phyloP scores from a whole-genome alignment of 2,888 invertebrate species.

The Lasioglossum calceatum region DNA sequence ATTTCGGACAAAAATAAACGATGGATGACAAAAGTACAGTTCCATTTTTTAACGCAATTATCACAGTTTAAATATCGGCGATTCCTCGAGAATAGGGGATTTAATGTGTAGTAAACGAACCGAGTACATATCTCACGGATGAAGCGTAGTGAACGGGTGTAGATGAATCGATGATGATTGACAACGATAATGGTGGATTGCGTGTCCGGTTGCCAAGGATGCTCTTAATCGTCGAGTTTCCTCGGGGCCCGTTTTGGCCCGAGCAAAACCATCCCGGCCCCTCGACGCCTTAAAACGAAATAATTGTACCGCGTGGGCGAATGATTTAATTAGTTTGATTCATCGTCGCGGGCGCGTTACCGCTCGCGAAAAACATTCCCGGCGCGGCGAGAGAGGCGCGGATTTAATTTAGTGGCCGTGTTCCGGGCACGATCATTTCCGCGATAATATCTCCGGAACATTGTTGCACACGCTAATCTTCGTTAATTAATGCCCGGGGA shows the following conservation, averaged over 20 bases:
- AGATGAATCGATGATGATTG: background rate
- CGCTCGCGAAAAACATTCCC: conserved; percentile 34
- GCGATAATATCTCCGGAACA: conserved; percentile 44
- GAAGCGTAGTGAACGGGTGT: background rate
- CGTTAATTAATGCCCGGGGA: conserved; percentile 59
- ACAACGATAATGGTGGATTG: background rate
- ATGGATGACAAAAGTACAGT: no score
- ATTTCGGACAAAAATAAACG: no score
- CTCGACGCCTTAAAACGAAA: conserved; percentile 34
- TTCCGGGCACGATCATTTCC: conserved; percentile 44
- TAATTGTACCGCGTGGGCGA: conserved; percentile 53
- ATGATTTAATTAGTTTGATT: conserved; percentile 63
- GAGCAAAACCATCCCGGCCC: background rate
- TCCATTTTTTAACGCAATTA: no score
- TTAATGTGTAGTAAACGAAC: background rate
- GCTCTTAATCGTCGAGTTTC: conserved; percentile 2
- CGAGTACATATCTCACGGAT: background rate
- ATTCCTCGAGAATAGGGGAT: background rate
- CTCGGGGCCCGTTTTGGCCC: background rate
- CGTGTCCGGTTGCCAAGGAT: conserved; percentile 4
- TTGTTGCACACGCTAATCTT: conserved; percentile 50
- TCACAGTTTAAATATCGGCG: no score
- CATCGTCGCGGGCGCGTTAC: conserved; percentile 33
- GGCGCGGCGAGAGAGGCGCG: conserved; percentile 23
- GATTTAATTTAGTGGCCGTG: conserved; percentile 55